Base-by-base conservation (phyloP, 2,888 invertebrate species). In the Tenthredo mesomela region DNA sequence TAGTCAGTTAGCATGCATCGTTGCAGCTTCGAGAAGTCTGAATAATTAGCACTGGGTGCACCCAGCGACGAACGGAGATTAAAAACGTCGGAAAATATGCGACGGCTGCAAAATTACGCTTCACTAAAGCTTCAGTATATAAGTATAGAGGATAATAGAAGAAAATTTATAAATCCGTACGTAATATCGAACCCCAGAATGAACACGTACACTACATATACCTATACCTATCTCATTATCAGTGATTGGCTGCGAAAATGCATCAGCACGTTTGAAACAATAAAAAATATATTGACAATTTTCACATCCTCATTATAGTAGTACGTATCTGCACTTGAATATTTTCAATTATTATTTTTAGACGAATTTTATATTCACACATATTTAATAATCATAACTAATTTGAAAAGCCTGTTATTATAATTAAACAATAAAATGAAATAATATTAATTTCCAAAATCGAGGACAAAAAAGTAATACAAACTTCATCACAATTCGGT, bases 121-220 rank as follows among this genome's bases (percentile, higher is more conserved):
- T 67, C 33, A 61, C 21, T 61, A 21, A 25, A 61, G 61, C 61
- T 61, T 9, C 25, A 25, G 7, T 84, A 88, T 88, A n/a, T n/a
- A 54, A 25, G 61, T 12, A 67, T 12, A 67, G 21, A 65, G 70
- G 33, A 33, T 67, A 67, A 58, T 47, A 37, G 43, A 25, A 33
- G 58, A 77, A 75, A n/a, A n/a, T 77, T 77, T 61, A 80, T 67
- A 25, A 67, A 67, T 67, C 67, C 67, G 33, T 29, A 29, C 54
- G 25, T 67, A 67, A 67, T 67, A 67, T 67, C 67, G 67, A 67
- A 33, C 12, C 61, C 21, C 9, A 3, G 61, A 61, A 25, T 25
- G 21, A 58, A 58, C 21, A 61, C n/a, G 54, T 21, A 25, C 21
- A 21, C 33, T 33, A 33, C 5, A 33, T 29, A 29, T 29, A 33